Evolutionary conservation across 1,140 invertebrate genomes (phyloP), one percentile per base, ranked within the genome.

Genomic region (Scaptomyza pallida): DNA sequence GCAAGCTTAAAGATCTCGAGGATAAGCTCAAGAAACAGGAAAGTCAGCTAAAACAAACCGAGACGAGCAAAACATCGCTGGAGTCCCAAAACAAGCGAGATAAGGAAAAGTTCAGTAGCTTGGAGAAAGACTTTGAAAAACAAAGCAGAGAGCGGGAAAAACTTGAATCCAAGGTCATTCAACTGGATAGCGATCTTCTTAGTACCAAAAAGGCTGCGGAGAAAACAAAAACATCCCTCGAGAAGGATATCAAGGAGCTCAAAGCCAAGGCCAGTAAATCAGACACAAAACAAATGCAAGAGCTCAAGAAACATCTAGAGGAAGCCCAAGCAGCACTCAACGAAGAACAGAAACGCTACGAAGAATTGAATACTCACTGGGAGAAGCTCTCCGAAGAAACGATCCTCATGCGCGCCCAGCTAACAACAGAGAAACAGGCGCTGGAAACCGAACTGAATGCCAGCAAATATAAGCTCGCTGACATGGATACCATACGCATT

Each of bases 351-450:
- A 93, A 95, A 63, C 95, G 96, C 71, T 96, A 95, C 89, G 95
- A 96, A 65, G 96, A 97, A 72, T 92, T 97, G 5, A 96, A 95
- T 21, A 92, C 93, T 2, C 96, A 96, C 90, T 96, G 97, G 91
- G 96, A 96, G 80, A 93, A 95, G 62, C 91, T 98, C n/a, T 94
- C 95, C 82, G 96, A 97, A 89, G 96, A 97, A 82, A 95, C 96
- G 72, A 95, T 96, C 0, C 93, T 95, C 0, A 95, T 94, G 50
- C 97, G 97, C 90, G 94, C 95, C 12, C 93, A 95, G 91, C 91
- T 96, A 1, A 95, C 95, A 4, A 94, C 94, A 35, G 95, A 97
- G 89, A 97, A 96, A 76, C 94, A 97, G 92, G 93, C 93, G 37
- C 75, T 95, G 26, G 93, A 94, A 76, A 92, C 75, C 13, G 89